A percentile compares a stretch with the other conserved stretches of the same genome.
Evolutionary conservation across 2,888 invertebrate genomes (phyloP).

Genomic region (Rosalia funebris): DNA sequence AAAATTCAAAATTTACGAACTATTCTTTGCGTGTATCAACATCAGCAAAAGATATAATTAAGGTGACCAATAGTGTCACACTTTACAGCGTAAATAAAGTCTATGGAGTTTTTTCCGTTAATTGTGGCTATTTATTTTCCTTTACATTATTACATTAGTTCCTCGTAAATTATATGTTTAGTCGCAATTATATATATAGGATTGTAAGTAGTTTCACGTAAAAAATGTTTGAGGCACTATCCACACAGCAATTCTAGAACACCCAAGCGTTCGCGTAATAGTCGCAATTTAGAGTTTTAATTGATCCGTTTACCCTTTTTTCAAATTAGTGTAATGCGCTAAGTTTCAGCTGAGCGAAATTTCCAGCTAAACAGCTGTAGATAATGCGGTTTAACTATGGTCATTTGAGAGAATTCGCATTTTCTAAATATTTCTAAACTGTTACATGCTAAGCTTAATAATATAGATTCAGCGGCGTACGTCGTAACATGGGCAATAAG

Average conservation of each 20-base stretch:
- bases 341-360: not conserved
- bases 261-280: constrained; percentile 6
- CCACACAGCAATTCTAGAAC: constrained; percentile 4
- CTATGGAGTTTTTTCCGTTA: not conserved
- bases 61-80: not conserved
- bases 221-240: constrained; percentile 12
- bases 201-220: constrained; percentile 4
- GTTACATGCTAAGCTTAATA: too few relatives aligned
- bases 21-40: too few relatives aligned
- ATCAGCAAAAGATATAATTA: not conserved
- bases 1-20: too few relatives aligned
- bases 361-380: not conserved
- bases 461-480: too few relatives aligned
- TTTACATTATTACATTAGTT: constrained; percentile 9
- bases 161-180: constrained; percentile 7
- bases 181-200: constrained; percentile 5
- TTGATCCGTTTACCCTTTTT: not conserved
- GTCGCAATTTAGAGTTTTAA: constrained; percentile 5
- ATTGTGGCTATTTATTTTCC: constrained; percentile 11
- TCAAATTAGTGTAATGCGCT: constrained; percentile 2
- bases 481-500: too few relatives aligned
- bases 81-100: not conserved
- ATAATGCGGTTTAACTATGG: not conserved
- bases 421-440: not conserved
- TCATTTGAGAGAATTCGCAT: not conserved